Evolutionary conservation across 64 coral and sea anemone genomes (phyloP).

Genomic region (Platygyra sinensis): DNA sequence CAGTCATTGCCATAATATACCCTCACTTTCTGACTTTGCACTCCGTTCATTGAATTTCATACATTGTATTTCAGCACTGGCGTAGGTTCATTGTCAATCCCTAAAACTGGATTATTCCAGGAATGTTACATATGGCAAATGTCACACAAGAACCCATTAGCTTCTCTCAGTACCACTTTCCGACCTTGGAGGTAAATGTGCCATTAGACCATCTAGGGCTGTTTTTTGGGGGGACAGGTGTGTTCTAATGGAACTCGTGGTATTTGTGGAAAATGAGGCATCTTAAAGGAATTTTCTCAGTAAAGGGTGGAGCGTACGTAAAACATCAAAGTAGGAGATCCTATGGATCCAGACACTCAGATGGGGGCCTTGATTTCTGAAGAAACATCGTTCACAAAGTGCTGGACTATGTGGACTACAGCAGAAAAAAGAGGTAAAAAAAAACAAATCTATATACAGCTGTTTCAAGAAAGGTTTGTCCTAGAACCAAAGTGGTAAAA

Average conservation of each 20-base stretch:
- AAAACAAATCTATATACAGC: background rate
- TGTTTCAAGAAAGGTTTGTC: too few relatives aligned
- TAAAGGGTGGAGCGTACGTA: constrained; percentile 76
- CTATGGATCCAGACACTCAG: constrained; percentile 79
- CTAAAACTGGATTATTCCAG: too few relatives aligned
- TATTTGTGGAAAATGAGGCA: constrained; percentile 93
- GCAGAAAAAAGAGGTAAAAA: constrained; percentile 79
- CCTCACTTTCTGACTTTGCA: too few relatives aligned
- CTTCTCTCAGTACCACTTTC: too few relatives aligned
- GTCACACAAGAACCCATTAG: too few relatives aligned
- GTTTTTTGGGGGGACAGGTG: constrained; percentile 62
- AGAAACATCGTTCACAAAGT: constrained; percentile 84
- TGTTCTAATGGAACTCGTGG: constrained; percentile 96
- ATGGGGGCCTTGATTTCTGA: constrained; percentile 93
- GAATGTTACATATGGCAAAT: too few relatives aligned
- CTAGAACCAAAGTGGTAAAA: too few relatives aligned
- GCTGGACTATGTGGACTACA: constrained; percentile 77
- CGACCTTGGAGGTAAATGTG: too few relatives aligned
- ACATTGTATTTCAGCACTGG: too few relatives aligned
- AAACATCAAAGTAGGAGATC: constrained; percentile 88
- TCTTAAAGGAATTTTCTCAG: constrained; percentile 76
- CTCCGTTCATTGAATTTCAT: too few relatives aligned
- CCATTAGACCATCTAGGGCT: background rate
- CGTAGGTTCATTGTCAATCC: too few relatives aligned
- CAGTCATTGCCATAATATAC: too few relatives aligned